Evolutionary conservation across 2,797 vertebrate genomes (phyloP).

Genomic region (Myotis pilosus): DNA sequence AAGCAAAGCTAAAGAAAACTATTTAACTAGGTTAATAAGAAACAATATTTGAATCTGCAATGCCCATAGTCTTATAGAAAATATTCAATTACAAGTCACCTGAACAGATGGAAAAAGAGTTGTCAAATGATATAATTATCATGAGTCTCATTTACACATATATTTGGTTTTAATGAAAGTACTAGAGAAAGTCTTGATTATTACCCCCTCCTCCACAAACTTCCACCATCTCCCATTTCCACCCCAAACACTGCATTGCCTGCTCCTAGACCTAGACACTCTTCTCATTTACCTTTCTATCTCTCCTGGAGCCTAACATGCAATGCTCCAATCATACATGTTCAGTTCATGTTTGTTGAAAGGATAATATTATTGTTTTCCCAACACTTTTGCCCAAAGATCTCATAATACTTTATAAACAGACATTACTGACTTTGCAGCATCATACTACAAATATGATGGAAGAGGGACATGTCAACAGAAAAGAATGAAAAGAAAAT

Average conservation of each 20-base stretch:
- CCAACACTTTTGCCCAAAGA: background rate
- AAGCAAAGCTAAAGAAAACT: conserved; percentile 5
- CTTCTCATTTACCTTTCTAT: background rate
- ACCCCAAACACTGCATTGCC: background rate
- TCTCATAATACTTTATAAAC: background rate
- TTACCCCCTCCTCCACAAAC: background rate
- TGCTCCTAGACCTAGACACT: background rate
- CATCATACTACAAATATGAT: background rate
- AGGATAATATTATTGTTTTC: background rate
- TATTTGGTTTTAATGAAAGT: background rate
- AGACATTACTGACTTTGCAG: background rate
- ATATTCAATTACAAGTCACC: conserved; percentile 21
- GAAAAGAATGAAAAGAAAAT: background rate
- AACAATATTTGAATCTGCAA: conserved; percentile 21
- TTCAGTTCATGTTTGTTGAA: background rate
- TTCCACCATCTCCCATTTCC: background rate
- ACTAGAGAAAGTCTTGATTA: background rate
- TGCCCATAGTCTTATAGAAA: background rate
- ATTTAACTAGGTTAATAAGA: conserved; percentile 7
- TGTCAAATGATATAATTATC: background rate
- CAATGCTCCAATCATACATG: background rate
- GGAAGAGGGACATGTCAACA: conserved; percentile 6
- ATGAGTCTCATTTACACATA: conserved; percentile 26
- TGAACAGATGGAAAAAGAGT: conserved; percentile 36
- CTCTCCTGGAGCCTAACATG: background rate